These are phyloP conservation scores for Hoplodrina ambigua DNA, from an alignment of 2,888 invertebrate genomes.

Conservation along the genomic window DNA sequence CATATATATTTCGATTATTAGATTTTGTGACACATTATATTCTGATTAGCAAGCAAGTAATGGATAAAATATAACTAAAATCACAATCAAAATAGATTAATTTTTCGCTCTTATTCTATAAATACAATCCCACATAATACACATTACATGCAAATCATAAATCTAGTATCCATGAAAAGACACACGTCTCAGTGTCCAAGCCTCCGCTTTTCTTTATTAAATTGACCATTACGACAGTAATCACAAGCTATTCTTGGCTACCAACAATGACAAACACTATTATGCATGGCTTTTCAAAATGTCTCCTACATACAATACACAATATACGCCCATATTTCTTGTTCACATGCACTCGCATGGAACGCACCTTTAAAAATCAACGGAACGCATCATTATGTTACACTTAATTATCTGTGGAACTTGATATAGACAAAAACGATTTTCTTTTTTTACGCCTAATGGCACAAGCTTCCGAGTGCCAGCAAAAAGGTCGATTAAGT, in stretches of 20 bases:
- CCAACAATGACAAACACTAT: constrained; percentile 27
- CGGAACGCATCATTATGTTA: constrained; percentile 64
- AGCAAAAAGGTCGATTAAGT: constrained; percentile 50
- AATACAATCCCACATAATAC: not conserved
- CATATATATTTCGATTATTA: too few relatives aligned
- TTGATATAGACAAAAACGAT: constrained; percentile 58
- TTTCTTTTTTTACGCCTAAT: constrained; percentile 56
- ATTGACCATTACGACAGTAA: constrained; percentile 52
- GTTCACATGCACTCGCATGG: constrained; percentile 65
- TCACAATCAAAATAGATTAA: not conserved
- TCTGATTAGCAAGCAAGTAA: too few relatives aligned
- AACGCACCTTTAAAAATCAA: constrained; percentile 72
- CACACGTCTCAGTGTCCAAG: constrained; percentile 1
- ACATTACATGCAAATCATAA: constrained; percentile 15
- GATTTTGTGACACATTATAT: too few relatives aligned
- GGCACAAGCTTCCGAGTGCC: constrained; percentile 42
- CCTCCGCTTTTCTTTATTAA: constrained; percentile 39
- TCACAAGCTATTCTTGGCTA: constrained; percentile 42
- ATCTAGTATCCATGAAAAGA: constrained; percentile 1
- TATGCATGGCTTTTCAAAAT: constrained; percentile 51
- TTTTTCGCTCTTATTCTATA: not conserved
- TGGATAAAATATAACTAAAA: too few relatives aligned
- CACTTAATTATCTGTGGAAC: constrained; percentile 64
- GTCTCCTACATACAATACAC: constrained; percentile 52
- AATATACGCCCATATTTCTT: constrained; percentile 58